Evolutionary conservation across 2,113 vertebrate genomes (phyloP), one percentile per base, ranked within the genome.

Genomic region (Protobothrops flavoviridis): DNA sequence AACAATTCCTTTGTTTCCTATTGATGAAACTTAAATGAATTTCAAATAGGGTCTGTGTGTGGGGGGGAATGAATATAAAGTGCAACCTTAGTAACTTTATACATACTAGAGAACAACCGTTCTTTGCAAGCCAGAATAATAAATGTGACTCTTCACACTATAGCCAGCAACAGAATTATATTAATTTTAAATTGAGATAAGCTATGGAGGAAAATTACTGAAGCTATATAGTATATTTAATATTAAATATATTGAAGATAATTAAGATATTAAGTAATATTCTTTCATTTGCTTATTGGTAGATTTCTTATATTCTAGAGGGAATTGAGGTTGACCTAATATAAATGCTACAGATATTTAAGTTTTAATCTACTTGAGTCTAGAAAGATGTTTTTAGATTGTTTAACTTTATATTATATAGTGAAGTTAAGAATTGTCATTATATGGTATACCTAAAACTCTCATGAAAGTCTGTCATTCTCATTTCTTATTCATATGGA

Each of bases 401-500:
- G 93, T 95, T 97, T 94, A 95, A 91, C 92, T 81, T 81, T 17
- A 43, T 21, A 21, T 43, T 96, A 92, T 97, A 97, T 74, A 95
- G n/a, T 95, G 95, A 96, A 97, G 91, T 94, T 86, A 96, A 95
- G 96, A 96, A 95, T 94, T 94, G 93, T 88, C 96, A 93, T 94
- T 97, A 21, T 88, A 43, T 94, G 94, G 93, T 96, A 91, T 95
- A 97, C 96, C 95, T 97, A 97, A 96, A 97, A 96, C 95, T 95
- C 95, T 94, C 93, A 92, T 92, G 95, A 96, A 95, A 94, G 89
- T 97, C 96, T 96, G 95, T 96, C 97, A 97, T 98, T 98, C 98
- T 98, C 98, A 97, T 98, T 98, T 98, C 98, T 98, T 98, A 98
- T 96, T 97, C 98, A 97, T 98, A 97, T 98, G 97, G 97, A 98